phyloP scores from a whole-genome alignment of 2,113 vertebrate species.

The Pardalotus punctatus region DNA sequence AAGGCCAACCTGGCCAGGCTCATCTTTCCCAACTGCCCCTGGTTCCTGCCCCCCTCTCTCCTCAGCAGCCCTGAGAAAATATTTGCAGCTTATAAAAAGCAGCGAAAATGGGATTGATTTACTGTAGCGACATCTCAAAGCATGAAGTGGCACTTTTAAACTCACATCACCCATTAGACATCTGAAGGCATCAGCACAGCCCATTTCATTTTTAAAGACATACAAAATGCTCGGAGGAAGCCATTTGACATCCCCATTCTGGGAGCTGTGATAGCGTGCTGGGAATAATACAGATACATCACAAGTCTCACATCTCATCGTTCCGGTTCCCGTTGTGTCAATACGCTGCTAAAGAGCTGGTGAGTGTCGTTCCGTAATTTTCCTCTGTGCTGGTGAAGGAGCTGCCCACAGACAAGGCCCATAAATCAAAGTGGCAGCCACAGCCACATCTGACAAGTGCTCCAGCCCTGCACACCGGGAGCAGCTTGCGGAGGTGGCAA shows the following conservation, averaged over 20 bases:
- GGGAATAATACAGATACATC: background rate
- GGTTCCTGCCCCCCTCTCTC: background rate
- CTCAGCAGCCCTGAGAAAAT: background rate
- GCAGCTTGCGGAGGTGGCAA: too few relatives aligned
- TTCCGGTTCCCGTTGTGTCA: background rate
- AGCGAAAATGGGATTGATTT: background rate
- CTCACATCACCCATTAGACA: slow-evolving; percentile 16
- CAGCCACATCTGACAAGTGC: background rate
- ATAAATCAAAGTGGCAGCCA: background rate
- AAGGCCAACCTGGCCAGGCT: fast-evolving
- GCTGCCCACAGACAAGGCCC: background rate
- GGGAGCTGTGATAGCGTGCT: background rate
- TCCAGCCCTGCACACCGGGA: fast-evolving
- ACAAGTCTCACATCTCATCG: background rate
- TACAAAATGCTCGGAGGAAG: background rate
- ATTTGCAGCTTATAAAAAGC: background rate
- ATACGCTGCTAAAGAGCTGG: background rate
- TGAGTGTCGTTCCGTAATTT: background rate
- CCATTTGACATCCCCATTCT: slow-evolving; percentile 15
- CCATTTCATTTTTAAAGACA: background rate
- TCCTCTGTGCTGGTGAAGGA: background rate
- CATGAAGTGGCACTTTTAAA: slow-evolving; percentile 12
- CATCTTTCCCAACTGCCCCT: background rate
- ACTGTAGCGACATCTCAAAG: background rate
- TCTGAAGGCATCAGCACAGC: slow-evolving; percentile 15